phyloP scores from a whole-genome alignment of 2,113 vertebrate genomes.

The Gyps fulvus region DNA sequence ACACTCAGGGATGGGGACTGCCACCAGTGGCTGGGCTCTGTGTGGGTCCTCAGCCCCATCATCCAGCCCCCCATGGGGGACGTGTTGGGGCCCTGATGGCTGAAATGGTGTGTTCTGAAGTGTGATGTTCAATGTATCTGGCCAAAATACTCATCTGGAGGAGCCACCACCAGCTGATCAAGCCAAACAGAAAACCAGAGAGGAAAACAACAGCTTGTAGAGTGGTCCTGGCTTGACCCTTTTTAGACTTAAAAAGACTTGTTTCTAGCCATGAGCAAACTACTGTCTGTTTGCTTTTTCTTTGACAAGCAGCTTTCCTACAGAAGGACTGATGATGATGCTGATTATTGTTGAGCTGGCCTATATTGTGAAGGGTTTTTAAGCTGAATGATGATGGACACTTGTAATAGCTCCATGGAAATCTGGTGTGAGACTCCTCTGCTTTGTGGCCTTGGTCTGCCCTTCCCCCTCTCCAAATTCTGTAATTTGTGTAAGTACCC shows the following conservation, averaged over 20 bases:
- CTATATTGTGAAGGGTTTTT: neutral
- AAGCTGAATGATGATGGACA: neutral
- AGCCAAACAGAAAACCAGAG: neutral
- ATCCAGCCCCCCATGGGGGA: fast-evolving
- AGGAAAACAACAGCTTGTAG: neutral
- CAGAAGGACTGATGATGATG: neutral
- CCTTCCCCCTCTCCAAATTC: neutral
- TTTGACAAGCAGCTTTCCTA: neutral
- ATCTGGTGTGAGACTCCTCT: neutral
- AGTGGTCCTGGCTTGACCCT: neutral
- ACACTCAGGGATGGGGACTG: fast-evolving
- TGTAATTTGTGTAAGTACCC: neutral
- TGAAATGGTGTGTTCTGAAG: neutral
- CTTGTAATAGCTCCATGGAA: neutral
- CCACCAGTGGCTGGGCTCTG: fast-evolving
- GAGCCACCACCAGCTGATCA: neutral
- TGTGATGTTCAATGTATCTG: neutral
- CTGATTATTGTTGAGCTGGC: neutral
- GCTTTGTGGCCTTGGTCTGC: neutral
- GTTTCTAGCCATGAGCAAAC: neutral
- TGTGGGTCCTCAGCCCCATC: neutral
- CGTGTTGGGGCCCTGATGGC: fast-evolving
- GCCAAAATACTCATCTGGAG: neutral
- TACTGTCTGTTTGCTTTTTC: neutral
- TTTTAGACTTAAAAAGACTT: neutral